Percentiles rank a stretch among this genome's conserved stretches.
Evolutionary conservation across 2,888 invertebrate genomes (phyloP).

Genomic region (Tubiluchus corallicola): DNA sequence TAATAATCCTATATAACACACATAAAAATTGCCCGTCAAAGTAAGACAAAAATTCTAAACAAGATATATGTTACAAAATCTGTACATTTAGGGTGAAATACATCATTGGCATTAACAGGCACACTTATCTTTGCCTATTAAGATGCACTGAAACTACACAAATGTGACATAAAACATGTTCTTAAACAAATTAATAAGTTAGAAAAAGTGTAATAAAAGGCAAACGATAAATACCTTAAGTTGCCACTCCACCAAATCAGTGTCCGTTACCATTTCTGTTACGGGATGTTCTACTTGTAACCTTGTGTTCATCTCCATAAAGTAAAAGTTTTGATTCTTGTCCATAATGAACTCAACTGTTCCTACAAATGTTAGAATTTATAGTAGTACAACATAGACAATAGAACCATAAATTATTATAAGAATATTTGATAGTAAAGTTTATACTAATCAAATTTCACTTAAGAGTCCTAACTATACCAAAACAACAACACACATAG

Average conservation of each 20-base stretch:
- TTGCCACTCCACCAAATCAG: constrained; percentile 97
- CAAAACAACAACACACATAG: too few relatives aligned
- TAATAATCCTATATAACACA: too few relatives aligned
- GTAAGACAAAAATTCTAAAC: not conserved
- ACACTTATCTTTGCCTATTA: too few relatives aligned
- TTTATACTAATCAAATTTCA: not conserved
- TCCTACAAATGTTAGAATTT: constrained; percentile 34
- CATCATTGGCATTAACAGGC: not conserved
- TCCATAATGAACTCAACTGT: constrained; percentile 97
- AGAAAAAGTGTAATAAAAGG: not conserved
- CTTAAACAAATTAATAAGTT: not conserved
- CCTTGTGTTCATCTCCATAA: constrained; percentile 99
- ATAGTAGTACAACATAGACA: too few relatives aligned
- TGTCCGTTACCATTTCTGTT: constrained; percentile 90
- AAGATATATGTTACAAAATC: constrained; percentile 4
- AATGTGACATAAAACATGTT: not conserved
- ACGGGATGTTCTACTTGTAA: constrained; percentile 76
- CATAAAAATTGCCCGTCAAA: too few relatives aligned
- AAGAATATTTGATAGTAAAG: not conserved
- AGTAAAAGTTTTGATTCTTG: constrained; percentile 68
- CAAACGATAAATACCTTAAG: constrained; percentile 22
- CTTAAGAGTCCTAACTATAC: not conserved
- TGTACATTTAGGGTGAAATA: not conserved
- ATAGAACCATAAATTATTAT: too few relatives aligned
- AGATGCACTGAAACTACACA: not conserved